Percentiles rank a stretch among this genome's conserved stretches.
Evolutionary conservation across 1,140 invertebrate species (phyloP).

Genomic region (Pseudomyrmex dendroicus): DNA sequence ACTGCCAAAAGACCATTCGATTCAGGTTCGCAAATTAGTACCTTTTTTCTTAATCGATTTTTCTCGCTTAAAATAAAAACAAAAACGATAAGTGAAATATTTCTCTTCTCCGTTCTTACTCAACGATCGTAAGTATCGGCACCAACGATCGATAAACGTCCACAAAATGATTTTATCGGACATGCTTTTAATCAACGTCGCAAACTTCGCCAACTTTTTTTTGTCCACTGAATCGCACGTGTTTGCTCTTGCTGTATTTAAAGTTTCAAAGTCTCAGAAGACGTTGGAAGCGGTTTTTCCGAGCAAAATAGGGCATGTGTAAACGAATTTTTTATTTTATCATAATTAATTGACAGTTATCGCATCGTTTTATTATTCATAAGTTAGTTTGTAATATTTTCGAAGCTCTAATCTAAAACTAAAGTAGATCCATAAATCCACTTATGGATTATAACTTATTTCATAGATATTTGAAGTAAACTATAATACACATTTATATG

Average conservation of each 20-base stretch:
- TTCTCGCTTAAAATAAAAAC: not conserved
- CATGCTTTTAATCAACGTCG: not conserved
- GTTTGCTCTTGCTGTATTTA: no score
- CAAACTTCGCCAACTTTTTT: not conserved
- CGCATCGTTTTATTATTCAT: not conserved
- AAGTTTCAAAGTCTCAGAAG: not conserved
- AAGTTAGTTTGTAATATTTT: no score
- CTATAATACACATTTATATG: no score
- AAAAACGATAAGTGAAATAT: conserved; percentile 20
- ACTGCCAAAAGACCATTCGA: conserved; percentile 22
- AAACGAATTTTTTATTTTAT: not conserved
- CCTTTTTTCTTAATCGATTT: not conserved
- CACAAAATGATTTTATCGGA: not conserved
- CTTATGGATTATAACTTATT: no score
- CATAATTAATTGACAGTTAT: not conserved
- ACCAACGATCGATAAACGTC: not conserved
- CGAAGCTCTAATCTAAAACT: no score
- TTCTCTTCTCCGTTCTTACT: not conserved
- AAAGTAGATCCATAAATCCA: no score
- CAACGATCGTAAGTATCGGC: not conserved
- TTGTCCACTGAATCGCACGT: no score
- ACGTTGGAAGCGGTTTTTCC: not conserved
- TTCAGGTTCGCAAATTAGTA: conserved; percentile 12
- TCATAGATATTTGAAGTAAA: no score
- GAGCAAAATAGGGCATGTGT: not conserved